Percentiles rank a stretch among this genome's conserved stretches.
phyloP scores from a whole-genome alignment of 2,113 vertebrate species.

The Tenebrosternarchus preto region DNA sequence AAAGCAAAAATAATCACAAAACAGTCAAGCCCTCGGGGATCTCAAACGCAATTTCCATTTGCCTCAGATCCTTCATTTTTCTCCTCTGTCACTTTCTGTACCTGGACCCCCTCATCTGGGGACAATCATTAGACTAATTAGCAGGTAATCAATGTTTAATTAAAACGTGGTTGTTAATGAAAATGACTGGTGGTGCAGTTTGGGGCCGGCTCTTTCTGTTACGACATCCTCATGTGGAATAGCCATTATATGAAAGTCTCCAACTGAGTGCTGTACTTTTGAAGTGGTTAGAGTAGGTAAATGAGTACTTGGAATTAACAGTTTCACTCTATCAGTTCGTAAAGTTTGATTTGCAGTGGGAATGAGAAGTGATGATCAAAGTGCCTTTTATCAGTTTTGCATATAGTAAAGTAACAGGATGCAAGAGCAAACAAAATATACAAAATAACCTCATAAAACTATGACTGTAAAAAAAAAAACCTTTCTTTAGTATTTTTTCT shows the following conservation, averaged over 20 bases:
- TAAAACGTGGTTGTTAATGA: constrained; percentile 86
- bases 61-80: constrained; percentile 72
- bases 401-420: background rate
- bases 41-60: constrained; percentile 65
- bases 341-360: background rate
- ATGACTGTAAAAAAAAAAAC: no score
- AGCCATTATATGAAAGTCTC: constrained; percentile 45
- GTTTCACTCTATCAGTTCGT: background rate
- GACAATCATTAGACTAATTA: constrained; percentile 88
- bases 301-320: background rate
- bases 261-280: constrained; percentile 46
- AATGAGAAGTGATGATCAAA: background rate
- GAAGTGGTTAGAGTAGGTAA: constrained; percentile 30
- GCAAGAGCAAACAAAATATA: no score
- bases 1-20: constrained; percentile 71
- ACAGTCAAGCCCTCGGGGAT: constrained; percentile 67
- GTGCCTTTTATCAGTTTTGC: background rate
- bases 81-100: constrained; percentile 64
- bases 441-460: no score
- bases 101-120: constrained; percentile 74
- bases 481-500: no score
- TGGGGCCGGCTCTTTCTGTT: constrained; percentile 57
- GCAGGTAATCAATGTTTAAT: constrained; percentile 91
- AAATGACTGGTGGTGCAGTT: constrained; percentile 72
- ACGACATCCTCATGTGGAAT: constrained; percentile 54